Conservation (phyloP, 2,113 vertebrate species). For the Nothoprocta pentlandii region DNA sequence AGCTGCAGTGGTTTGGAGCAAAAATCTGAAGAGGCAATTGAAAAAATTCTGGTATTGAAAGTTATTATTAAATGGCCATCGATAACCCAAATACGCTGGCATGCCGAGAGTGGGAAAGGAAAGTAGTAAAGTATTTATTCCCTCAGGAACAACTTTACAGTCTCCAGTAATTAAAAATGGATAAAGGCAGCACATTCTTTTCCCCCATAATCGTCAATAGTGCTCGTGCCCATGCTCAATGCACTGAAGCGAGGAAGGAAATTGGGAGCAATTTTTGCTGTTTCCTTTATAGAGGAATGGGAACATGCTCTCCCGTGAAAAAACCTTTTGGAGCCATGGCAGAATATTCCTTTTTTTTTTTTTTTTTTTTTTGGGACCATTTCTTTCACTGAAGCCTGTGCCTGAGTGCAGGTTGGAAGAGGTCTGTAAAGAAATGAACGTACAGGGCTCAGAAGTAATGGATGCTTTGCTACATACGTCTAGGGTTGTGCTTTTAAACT, state of each 20-base stretch:
- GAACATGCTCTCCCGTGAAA: background rate
- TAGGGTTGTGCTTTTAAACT: conserved; percentile 24
- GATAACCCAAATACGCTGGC: conserved; percentile 70
- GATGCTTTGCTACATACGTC: background rate
- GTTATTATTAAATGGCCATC: conserved; percentile 78
- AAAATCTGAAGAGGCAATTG: conserved; percentile 78
- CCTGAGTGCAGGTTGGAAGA: background rate
- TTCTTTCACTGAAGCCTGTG: background rate
- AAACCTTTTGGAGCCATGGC: background rate
- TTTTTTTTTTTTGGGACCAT: background rate
- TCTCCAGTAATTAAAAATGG: conserved; percentile 82
- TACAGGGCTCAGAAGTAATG: background rate
- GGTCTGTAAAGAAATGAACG: background rate
- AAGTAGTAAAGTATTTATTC: conserved; percentile 77
- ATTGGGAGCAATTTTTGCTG: conserved; percentile 41
- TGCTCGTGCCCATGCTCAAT: background rate
- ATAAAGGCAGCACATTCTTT: conserved; percentile 62
- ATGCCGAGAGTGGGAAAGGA: conserved; percentile 64
- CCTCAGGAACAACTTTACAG: conserved; percentile 70
- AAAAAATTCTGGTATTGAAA: conserved; percentile 74
- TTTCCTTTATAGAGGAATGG: background rate
- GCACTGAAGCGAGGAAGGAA: conserved; percentile 6
- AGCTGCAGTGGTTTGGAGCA: conserved; percentile 67
- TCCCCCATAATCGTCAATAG: conserved; percentile 28
- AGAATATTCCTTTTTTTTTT: background rate